Evolutionary conservation across 2,113 vertebrate species (phyloP).

Genomic region (Rhynchopsitta pachyrhyncha): DNA sequence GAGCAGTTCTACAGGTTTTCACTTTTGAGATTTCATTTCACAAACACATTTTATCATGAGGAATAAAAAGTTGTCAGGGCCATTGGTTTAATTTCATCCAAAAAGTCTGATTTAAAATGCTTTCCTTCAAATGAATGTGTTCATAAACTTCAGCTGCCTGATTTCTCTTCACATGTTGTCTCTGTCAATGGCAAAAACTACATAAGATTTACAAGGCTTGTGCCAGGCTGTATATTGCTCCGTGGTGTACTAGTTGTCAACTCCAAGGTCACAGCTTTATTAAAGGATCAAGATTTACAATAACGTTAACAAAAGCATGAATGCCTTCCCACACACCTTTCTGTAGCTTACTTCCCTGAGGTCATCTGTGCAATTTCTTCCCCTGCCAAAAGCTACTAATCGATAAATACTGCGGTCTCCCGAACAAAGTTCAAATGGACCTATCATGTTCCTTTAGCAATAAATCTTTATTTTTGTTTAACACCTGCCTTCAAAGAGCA

Average conservation of each 20-base stretch:
- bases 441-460: not conserved
- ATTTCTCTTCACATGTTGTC: slow-evolving; percentile 40
- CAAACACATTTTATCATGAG: slow-evolving; percentile 32
- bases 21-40: slow-evolving; percentile 41
- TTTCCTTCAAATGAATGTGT: slow-evolving; percentile 31
- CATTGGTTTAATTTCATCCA: slow-evolving; percentile 51
- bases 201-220: slow-evolving; percentile 5
- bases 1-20: slow-evolving; percentile 11
- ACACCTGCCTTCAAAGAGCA: not conserved
- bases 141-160: slow-evolving; percentile 32
- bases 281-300: slow-evolving; percentile 65
- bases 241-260: not conserved
- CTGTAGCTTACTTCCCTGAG: slow-evolving; percentile 42
- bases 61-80: slow-evolving; percentile 66
- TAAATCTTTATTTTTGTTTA: slow-evolving; percentile 41
- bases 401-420: not conserved
- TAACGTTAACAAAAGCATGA: not conserved
- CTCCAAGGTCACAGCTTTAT: slow-evolving; percentile 66
- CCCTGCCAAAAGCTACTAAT: slow-evolving; percentile 21
- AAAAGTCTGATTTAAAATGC: slow-evolving; percentile 48
- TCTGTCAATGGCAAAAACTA: slow-evolving; percentile 23
- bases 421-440: slow-evolving; percentile 29
- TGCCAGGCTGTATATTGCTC: not conserved
- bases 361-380: slow-evolving; percentile 14
- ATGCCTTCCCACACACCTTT: slow-evolving; percentile 17